Percentiles rank a stretch among this genome's conserved stretches.
Evolutionary conservation across 1,140 invertebrate genomes (phyloP).

Genomic region (Gonioctena quinquepunctata): DNA sequence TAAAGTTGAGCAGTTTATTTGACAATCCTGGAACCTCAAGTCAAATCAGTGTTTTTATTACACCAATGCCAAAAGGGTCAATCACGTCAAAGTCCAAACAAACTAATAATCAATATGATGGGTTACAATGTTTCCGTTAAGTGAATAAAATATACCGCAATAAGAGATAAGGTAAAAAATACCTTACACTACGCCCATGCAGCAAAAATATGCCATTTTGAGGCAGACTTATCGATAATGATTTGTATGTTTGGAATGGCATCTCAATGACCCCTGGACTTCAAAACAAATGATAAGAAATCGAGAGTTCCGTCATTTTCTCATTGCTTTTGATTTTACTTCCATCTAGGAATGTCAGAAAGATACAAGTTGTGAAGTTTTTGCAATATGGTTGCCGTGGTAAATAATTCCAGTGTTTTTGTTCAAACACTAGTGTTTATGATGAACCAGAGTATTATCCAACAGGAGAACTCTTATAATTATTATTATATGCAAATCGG

Average conservation of each 20-base stretch:
- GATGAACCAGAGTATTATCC: slow-evolving; percentile 51
- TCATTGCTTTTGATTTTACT: slow-evolving; percentile 10
- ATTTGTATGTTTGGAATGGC: neutral
- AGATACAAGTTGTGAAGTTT: neutral
- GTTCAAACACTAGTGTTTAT: slow-evolving; percentile 44
- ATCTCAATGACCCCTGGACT: slow-evolving; percentile 15
- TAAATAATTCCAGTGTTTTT: slow-evolving; percentile 30
- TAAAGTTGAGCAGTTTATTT: no score
- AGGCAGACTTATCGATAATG: neutral
- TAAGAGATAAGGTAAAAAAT: no score
- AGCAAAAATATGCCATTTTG: no score
- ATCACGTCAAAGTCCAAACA: no score
- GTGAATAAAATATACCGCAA: no score
- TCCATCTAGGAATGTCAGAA: neutral
- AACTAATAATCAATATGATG: no score
- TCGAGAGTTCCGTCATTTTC: slow-evolving; percentile 7
- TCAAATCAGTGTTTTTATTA: neutral
- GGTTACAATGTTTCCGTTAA: no score
- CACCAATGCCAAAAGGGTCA: no score
- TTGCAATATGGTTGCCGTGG: slow-evolving; percentile 12
- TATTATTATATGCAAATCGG: slow-evolving; percentile 51
- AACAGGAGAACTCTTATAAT: slow-evolving; percentile 47
- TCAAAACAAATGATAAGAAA: slow-evolving; percentile 13
- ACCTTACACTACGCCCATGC: no score
- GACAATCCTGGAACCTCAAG: no score